Base-by-base conservation (phyloP, 2,797 vertebrate species). In the Thaleichthys pacificus region DNA sequence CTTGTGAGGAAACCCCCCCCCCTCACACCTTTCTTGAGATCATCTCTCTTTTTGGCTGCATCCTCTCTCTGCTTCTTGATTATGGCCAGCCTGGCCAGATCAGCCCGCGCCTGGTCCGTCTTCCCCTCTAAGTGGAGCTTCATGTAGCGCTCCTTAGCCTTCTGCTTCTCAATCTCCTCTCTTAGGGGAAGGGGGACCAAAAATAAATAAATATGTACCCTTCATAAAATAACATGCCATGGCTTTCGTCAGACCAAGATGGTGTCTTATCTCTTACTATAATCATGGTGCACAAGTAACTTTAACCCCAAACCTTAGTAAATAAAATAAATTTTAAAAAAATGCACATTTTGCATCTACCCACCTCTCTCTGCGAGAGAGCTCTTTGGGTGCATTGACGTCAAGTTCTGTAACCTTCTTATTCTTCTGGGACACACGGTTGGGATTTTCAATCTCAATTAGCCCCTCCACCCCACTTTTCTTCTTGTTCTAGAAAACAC, bases 51-150 rank as follows among this genome's bases (percentile, higher is more conserved):
- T 81, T 76, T 91, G 8, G 92, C 93, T 0, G 94, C 93, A 0
- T 95, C 94, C 81, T 95, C 94, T 47, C 94, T 89, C 87, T 94
- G 92, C 79, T 94, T 94, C 77, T 93, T 94, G 81, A 95, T 94
- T 73, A 95, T 94, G 61, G 93, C 94, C 67, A 95, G 87, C 69
- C 94, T 87, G 74, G 94, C 94, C 24, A 95, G 86, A 77, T 95
- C 94, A 0, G 94, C 92, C 35, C 82, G 85, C 35, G 93, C 94
- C 86, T 94, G 93, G 0, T 94, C 94, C 0, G 94, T 95, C 87
- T 95, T 95, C 17, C 94, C 94, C 82, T 94, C 94, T 0, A 93
- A 85, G 74, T 95, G 94, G 21, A 95, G 89, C 84, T 94, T 95
- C 93, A 93, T 94, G 82, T 93, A 94, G 57, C 93, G 91, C 68